Base-by-base conservation (phyloP, 30 jellyfish, hydroid and myxozoan genomes). In the Aurelia aurita complex sp. Pacific region DNA sequence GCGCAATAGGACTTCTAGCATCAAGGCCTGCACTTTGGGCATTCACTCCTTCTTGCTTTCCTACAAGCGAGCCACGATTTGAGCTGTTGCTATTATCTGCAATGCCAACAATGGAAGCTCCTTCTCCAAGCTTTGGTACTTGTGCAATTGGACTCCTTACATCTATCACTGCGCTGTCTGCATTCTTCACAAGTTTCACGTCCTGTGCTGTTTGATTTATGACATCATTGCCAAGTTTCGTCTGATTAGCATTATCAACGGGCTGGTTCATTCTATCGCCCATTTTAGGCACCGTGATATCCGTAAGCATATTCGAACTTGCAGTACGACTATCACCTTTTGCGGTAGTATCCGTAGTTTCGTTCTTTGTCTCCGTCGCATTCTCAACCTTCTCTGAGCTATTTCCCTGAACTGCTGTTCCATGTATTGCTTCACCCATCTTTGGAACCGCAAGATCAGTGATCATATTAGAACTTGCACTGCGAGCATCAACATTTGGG, bases 401-500 rank as follows among this genome's bases (percentile, higher is more conserved):
- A 61, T 61, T 61, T 52, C 81, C 64, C 7, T 69, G 78, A 14
- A 75, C 3, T 12, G 80, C 86, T 57, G 52, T n/a, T 61, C 86
- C 64, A 29, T 69, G 78, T 15, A 75, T 10, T 19, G 80, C 86
- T 57, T 34, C 69, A n/a, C 83, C 83, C 85, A 83, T 38, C 19
- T 71, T 64, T 34, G 86, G 92, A 7, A 83, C 86, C 38, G 73
- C 57, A 5, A 83, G 40, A 59, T 73, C 92, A 4, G 92, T 83
- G 10, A 83, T 57, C 64, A 83, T 70, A 83, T 83, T 83, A 11
- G 92, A 54, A 73, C 67, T 83, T 40, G 81, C 89, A 66, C 81
- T 67, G 17, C 81, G 73, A 32, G 73, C 73, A 18, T 51, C 68
- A 53, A 61, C 70, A 61, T 5, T 61, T 4, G 14, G 15, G 14